Conservation (phyloP, 23 tunicate genomes). For the Trididemnum clinides region DNA sequence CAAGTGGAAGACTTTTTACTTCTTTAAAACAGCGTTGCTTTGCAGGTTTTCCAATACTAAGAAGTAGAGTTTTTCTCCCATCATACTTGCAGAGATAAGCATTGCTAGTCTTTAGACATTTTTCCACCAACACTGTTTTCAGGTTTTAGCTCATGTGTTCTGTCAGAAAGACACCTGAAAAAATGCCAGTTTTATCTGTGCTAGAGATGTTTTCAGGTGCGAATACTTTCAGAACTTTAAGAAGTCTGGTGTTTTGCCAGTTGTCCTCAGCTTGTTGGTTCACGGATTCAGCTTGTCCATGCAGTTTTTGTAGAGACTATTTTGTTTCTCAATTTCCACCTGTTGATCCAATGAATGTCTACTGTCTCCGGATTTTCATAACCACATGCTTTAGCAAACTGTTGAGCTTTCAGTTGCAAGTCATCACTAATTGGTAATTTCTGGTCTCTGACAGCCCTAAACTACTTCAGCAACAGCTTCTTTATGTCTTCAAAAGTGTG, state of each 20-base stretch:
- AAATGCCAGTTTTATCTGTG: neutral
- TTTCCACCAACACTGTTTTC: no score
- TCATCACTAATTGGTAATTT: no score
- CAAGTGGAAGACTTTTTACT: no score
- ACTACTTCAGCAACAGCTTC: no score
- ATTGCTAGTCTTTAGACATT: no score
- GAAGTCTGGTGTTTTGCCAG: neutral
- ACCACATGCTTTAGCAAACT: neutral
- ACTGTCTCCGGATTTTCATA: neutral
- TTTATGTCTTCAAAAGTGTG: no score
- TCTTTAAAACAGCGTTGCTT: neutral
- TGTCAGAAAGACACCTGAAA: no score
- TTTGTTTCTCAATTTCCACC: neutral
- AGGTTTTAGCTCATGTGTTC: no score
- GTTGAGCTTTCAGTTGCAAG: constrained; percentile 5
- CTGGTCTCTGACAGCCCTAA: no score
- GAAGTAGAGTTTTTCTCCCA: no score
- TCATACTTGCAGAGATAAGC: no score
- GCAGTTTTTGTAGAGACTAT: neutral
- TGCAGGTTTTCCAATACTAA: neutral
- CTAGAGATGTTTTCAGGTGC: neutral
- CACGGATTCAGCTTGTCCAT: neutral
- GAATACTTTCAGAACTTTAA: neutral
- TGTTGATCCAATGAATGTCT: neutral
- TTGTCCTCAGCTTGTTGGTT: neutral